Conservation (phyloP, 1,140 invertebrate genomes). For the Drosophila ananassae region DNA sequence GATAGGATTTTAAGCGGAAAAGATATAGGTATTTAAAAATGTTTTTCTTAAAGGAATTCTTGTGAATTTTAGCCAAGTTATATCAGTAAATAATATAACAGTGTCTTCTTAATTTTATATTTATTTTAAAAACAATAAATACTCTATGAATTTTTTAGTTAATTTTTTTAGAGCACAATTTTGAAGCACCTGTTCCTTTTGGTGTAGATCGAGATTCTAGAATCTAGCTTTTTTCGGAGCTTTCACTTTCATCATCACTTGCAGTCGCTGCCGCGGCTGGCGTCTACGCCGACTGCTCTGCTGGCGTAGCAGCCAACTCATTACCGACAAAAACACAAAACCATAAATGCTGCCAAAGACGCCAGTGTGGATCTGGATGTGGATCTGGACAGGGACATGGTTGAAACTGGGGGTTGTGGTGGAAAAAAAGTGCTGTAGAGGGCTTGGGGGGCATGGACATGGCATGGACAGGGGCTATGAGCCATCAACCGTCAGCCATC, state of each 20-base stretch:
- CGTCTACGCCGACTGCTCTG: not conserved
- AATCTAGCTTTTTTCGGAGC: not conserved
- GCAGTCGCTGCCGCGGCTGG: slow-evolving; percentile 1
- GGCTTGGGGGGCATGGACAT: slow-evolving; percentile 9
- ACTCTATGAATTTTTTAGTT: no score
- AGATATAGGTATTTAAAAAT: no score
- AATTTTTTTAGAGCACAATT: no score
- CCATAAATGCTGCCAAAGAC: slow-evolving; percentile 32
- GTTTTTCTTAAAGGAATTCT: no score
- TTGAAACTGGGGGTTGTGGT: not conserved
- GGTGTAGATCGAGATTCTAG: no score
- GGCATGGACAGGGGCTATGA: slow-evolving; percentile 2
- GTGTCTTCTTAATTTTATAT: no score
- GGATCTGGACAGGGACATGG: slow-evolving; percentile 22
- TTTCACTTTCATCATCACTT: slow-evolving; percentile 1
- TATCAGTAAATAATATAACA: no score
- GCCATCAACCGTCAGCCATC: slow-evolving; percentile 25
- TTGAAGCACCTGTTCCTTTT: no score
- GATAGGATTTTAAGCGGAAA: no score
- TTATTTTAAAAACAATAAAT: not conserved
- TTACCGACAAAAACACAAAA: slow-evolving; percentile 43
- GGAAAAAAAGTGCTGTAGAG: not conserved
- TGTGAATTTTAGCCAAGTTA: no score
- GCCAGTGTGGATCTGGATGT: slow-evolving; percentile 30
- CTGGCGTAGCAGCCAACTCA: slow-evolving; percentile 34